Base-by-base conservation (phyloP, 30 jellyfish, hydroid and myxozoan species). In the Aurelia sp. region DNA sequence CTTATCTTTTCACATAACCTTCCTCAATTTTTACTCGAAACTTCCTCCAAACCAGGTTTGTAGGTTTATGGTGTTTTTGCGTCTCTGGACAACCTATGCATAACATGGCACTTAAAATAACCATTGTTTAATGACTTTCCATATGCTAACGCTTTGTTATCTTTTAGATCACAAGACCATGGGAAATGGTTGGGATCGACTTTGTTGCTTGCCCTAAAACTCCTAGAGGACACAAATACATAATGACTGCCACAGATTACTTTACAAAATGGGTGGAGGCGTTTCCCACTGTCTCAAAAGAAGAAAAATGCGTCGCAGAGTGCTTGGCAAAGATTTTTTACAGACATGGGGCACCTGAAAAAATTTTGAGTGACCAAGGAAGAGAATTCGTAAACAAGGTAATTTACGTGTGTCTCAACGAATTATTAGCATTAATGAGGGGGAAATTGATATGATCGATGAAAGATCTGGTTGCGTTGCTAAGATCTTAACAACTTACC, bases 261-360 rank as follows among this genome's bases (percentile, higher is more conserved):
- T 85, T 85, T 74, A 75, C 94, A 73, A 85, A 85, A 59, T 85
- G 94, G 92, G 84, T 90, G 59, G 94, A 85, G 66, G 94, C 91
- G 10, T 40, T 40, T 40, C 51, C 51, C 55, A 69, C 68, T 41
- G 66, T 59, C 24, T 68, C 74, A 8, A 87, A 87, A 63, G 58
- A 3, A n/a, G 96, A 85, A 44, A 48, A 74, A 59, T 58, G 89
- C 17, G 79, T 87, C 19, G 93, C 96, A 21, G 65, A 69, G 50
- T 87, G 87, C 85, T 66, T 87, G 65, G 53, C 75, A 59, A 87
- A 44, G 16, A 40, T 87, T 4, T 59, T 87, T 35, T 87, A 84
- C 61, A 63, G 93, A 9, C 87, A 76, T 58, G 96, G 93, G 21
- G 77, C 95, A 65, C 53, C 85, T 63, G 62, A 87, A 53, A 87